phyloP scores from a whole-genome alignment of 2,797 vertebrate genomes.

The Vireo griseus region DNA sequence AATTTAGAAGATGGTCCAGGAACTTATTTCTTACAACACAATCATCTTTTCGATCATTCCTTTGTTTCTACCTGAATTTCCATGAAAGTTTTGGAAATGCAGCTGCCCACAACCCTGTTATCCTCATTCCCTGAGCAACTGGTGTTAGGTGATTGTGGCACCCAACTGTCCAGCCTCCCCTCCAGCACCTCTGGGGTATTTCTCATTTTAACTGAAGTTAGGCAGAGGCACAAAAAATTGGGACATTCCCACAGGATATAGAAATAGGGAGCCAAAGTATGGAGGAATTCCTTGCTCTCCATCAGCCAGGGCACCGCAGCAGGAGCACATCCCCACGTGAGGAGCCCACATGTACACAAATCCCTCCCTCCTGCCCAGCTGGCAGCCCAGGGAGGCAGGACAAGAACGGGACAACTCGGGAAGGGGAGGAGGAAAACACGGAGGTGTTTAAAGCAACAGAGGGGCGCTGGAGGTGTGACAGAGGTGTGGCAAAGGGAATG shows the following conservation, averaged over 20 bases:
- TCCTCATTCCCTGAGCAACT: neutral
- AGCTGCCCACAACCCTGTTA: neutral
- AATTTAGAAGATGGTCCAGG: neutral
- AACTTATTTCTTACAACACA: neutral
- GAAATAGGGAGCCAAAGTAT: neutral
- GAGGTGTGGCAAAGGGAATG: neutral
- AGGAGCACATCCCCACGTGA: neutral
- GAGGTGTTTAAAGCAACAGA: neutral
- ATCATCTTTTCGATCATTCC: neutral
- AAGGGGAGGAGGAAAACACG: neutral
- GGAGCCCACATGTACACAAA: neutral
- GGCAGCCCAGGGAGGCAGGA: neutral
- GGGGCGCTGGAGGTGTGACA: neutral
- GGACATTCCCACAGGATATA: neutral
- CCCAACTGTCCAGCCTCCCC: neutral
- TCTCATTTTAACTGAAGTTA: neutral
- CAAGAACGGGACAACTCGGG: rapidly evolving
- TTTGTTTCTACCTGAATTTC: neutral
- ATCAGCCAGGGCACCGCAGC: neutral
- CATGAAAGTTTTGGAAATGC: neutral
- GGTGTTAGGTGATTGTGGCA: rapidly evolving
- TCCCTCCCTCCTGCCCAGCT: neutral
- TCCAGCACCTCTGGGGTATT: neutral
- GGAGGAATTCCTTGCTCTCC: neutral
- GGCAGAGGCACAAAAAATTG: neutral